A percentile compares a stretch with the other conserved stretches of the same genome.
These are phyloP conservation scores for Nephotettix cincticeps DNA, from an alignment of 1,140 invertebrate species.

Conservation along the genomic window DNA sequence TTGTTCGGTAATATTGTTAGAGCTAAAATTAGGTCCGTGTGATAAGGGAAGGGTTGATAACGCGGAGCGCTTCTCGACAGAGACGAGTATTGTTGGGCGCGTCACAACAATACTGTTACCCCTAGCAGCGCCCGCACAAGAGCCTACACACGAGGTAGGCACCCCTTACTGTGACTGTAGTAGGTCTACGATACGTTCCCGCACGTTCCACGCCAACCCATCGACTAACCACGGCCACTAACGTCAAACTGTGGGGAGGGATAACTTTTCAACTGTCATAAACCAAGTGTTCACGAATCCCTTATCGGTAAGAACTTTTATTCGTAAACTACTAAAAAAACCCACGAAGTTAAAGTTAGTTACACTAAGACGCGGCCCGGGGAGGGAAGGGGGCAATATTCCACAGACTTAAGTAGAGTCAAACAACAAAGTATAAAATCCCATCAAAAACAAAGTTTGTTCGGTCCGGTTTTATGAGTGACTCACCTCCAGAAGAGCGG, in stretches of 20 bases:
- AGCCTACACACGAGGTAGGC: background rate
- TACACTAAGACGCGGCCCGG: background rate
- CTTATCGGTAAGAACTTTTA: conserved; percentile 3
- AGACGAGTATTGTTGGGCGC: too few species aligned
- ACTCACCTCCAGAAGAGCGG: conserved; percentile 23
- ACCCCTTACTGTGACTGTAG: too few species aligned
- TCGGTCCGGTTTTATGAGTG: conserved; percentile 19
- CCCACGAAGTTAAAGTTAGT: background rate
- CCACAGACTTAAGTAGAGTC: conserved; percentile 32
- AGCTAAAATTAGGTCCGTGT: too few species aligned
- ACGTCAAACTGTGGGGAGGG: background rate
- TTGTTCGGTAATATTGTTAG: too few species aligned
- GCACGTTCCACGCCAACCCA: too few species aligned
- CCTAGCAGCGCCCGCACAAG: background rate
- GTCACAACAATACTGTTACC: too few species aligned
- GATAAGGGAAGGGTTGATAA: too few species aligned
- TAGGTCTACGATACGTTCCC: too few species aligned
- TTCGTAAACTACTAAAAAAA: conserved; percentile 14
- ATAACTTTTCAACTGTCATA: conserved; percentile 34
- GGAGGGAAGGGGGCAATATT: conserved; percentile 21
- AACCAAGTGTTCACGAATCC: conserved; percentile 27
- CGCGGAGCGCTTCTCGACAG: too few species aligned
- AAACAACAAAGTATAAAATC: conserved; percentile 34
- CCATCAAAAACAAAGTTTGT: conserved; percentile 32
- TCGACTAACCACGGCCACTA: too few species aligned